Percentiles rank a stretch among this genome's conserved stretches.
phyloP scores from a whole-genome alignment of 2,888 invertebrate species.

The Pharmacophagus antenor region DNA sequence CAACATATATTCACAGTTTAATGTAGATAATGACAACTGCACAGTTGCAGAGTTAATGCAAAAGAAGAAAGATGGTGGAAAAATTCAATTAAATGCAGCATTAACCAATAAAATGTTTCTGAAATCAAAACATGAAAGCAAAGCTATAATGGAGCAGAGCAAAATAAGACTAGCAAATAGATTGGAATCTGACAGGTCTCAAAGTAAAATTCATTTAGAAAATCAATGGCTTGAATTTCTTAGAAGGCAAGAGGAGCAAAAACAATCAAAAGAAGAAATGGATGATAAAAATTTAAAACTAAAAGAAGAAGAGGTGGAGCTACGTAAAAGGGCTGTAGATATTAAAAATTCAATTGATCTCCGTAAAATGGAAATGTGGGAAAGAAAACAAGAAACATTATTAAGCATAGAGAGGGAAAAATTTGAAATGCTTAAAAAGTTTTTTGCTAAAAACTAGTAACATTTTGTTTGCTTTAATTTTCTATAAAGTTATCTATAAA shows the following conservation, averaged over 20 bases:
- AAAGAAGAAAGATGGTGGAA: constrained; percentile 32
- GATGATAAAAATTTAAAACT: constrained; percentile 46
- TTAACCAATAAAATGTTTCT: not conserved
- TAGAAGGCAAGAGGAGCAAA: constrained; percentile 47
- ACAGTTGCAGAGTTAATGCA: constrained; percentile 42
- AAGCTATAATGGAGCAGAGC: constrained; percentile 49
- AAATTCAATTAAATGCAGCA: constrained; percentile 8
- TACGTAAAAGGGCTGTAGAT: constrained; percentile 47
- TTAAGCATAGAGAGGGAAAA: constrained; percentile 51
- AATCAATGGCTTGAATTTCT: constrained; percentile 57
- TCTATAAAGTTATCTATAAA: too few relatives aligned
- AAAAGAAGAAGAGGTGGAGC: constrained; percentile 48
- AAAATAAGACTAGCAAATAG: constrained; percentile 54
- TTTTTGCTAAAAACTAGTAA: constrained; percentile 37
- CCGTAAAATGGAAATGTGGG: constrained; percentile 31
- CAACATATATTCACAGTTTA: constrained; percentile 50
- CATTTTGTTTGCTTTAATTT: not conserved
- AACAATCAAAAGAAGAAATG: constrained; percentile 43
- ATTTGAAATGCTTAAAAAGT: constrained; percentile 47
- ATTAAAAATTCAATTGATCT: constrained; percentile 49
- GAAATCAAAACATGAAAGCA: constrained; percentile 41
- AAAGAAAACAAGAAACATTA: constrained; percentile 46
- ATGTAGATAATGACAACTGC: constrained; percentile 48
- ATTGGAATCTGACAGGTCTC: constrained; percentile 51
- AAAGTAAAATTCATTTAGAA: constrained; percentile 54